Conservation (phyloP, 2,113 vertebrate genomes). For the Nothobranchius furzeri region DNA sequence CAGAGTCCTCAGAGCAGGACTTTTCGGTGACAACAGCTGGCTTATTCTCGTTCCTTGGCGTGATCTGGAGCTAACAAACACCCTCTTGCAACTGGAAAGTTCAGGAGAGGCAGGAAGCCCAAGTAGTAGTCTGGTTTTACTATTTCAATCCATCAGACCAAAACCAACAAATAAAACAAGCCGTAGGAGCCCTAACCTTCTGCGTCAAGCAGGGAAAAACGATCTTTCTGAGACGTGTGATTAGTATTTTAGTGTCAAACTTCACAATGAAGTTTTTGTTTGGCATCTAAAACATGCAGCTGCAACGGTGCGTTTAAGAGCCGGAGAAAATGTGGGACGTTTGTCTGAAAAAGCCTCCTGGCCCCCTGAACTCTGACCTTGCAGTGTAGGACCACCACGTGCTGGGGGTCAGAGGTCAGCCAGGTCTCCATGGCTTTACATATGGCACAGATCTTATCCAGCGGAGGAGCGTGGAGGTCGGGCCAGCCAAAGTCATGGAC, state of each 20-base stretch:
- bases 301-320: conserved; percentile 9
- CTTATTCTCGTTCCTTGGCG: conserved; percentile 12
- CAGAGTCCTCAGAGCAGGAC: neutral
- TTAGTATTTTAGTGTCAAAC: too few relatives aligned
- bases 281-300: neutral
- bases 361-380: conserved; percentile 80
- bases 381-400: conserved; percentile 93
- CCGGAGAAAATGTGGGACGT: conserved; percentile 21
- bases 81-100: conserved; percentile 46
- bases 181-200: conserved; percentile 23
- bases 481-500: conserved; percentile 94
- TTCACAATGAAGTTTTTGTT: too few relatives aligned
- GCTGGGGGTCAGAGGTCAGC: conserved; percentile 88
- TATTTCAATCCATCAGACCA: conserved; percentile 44
- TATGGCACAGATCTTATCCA: conserved; percentile 92
- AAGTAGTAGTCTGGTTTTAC: conserved; percentile 56
- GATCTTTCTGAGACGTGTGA: conserved; percentile 2
- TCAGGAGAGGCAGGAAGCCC: conserved; percentile 35
- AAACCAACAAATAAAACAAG: conserved; percentile 52
- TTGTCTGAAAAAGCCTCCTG: neutral
- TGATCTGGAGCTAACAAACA: conserved; percentile 41
- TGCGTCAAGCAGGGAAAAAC: neutral
- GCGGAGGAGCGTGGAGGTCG: conserved; percentile 87
- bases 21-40: conserved; percentile 33
- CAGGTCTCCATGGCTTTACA: conserved; percentile 94